Evolutionary conservation across 2,888 invertebrate genomes (phyloP).

Genomic region (Cryptus armator): DNA sequence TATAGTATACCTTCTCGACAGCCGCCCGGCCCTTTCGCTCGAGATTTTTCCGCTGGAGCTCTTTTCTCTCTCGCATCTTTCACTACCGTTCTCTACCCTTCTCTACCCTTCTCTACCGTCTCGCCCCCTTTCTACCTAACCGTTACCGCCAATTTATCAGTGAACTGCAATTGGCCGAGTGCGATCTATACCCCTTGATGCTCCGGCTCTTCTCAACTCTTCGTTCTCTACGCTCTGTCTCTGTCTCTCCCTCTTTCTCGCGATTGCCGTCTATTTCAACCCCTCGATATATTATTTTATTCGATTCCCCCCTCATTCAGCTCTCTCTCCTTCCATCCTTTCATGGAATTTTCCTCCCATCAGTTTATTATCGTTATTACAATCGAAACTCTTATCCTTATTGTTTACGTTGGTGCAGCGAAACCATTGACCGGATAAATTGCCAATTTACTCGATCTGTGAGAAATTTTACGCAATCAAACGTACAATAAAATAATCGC

Average conservation of each 20-base stretch:
- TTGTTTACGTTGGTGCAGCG: not conserved
- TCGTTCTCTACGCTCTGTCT: slow-evolving; percentile 7
- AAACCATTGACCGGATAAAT: not conserved
- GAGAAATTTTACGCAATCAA: not conserved
- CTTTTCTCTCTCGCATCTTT: slow-evolving; percentile 16
- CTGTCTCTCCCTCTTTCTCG: not conserved
- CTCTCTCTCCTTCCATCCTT: not conserved
- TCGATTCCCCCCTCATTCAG: slow-evolving; percentile 15
- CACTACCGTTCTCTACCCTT: slow-evolving; percentile 11
- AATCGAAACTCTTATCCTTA: slow-evolving; percentile 17
- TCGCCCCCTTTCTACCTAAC: slow-evolving; percentile 18
- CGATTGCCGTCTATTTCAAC: slow-evolving; percentile 46
- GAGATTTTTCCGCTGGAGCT: slow-evolving; percentile 50
- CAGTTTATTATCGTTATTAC: slow-evolving; percentile 37
- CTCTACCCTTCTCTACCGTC: not conserved
- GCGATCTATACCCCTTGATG: slow-evolving; percentile 44
- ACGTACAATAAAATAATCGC: not conserved
- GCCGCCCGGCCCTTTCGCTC: slow-evolving; percentile 48
- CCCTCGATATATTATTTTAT: slow-evolving; percentile 47
- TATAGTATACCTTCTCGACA: slow-evolving; percentile 41
- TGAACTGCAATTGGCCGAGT: slow-evolving; percentile 61
- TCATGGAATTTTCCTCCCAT: not conserved
- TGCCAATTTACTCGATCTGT: not conserved
- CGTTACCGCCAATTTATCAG: slow-evolving; percentile 63
- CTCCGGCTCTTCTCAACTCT: slow-evolving; percentile 35